Evolutionary conservation across 2,797 vertebrate genomes (phyloP), one percentile per base, ranked within the genome.

Genomic region (Vespertilio murinus): DNA sequence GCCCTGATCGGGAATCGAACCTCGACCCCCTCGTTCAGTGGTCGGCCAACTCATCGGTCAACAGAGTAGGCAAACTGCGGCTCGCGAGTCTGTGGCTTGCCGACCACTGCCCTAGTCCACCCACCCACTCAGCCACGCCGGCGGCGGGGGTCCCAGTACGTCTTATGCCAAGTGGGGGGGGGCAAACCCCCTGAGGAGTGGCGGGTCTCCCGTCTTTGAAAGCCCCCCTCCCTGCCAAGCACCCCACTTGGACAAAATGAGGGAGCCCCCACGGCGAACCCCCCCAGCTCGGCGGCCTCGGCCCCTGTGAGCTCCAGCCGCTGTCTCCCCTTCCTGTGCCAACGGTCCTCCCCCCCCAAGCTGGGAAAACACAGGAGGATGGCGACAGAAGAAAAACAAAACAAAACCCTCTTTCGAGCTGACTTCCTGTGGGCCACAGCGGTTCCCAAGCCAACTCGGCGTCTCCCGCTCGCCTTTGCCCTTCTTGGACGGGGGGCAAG

Each of bases 401-500:
- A 49, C 47, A 40, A 45, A 8, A 52, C 20, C 42, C 42, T 67
- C 84, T 38, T 35, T 59, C 17, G 52, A 93, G 74, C 71, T 35
- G 35, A 85, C 84, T 96, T 95, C 81, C 87, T 90, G 74, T 45
- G 69, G 47, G 64, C 90, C 52, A 69, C 64, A 45, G 67, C 1
- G 35, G 87, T 75, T 89, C 95, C 80, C 84, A 61, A 42, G 88
- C 90, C 86, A 69, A 78, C 0, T 8, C 75, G 6, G 8, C 38
- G 71, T 88, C 88, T 91, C 91, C 90, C 49, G 56, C n/a, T 90
- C 71, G 83, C 78, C 59, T 77, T 8, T 45, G 88, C 70, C 78
- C 56, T 49, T 52, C 88, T 85, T 75, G 88, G 92, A 92, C 14
- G 6, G 13, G 13, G 40, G 75, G 82, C 88, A 35, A 89, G 59